Evolutionary conservation across 2,113 vertebrate genomes (phyloP).

Genomic region (Eptesicus fuscus): DNA sequence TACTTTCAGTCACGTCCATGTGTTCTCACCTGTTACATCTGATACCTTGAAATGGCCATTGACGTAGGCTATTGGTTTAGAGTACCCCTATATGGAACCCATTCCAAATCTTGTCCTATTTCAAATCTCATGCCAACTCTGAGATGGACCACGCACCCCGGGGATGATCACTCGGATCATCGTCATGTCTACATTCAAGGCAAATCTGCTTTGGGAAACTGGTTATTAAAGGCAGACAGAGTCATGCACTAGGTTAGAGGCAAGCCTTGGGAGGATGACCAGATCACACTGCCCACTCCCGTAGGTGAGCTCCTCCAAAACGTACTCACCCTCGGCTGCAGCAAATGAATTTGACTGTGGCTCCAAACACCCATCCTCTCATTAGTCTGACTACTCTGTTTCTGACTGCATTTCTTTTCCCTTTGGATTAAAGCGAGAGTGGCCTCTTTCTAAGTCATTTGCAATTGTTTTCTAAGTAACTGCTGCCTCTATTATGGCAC

Average conservation of each 20-base stretch:
- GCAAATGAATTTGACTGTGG: conserved; percentile 58
- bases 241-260: not conserved
- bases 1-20: not conserved
- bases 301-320: conserved; percentile 49
- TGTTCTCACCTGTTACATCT: not conserved
- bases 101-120: not conserved
- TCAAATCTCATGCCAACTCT: not conserved
- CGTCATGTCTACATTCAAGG: not conserved
- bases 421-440: conserved; percentile 62
- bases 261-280: not conserved
- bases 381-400: conserved; percentile 34
- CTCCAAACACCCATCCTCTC: conserved; percentile 63
- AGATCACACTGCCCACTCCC: not conserved
- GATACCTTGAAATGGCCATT: not conserved
- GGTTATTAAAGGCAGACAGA: conserved; percentile 37
- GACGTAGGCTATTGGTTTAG: not conserved
- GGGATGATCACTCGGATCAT: not conserved
- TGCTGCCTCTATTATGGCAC: conserved; percentile 72
- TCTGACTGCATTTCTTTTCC: conserved; percentile 41
- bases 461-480: conserved; percentile 71
- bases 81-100: not conserved
- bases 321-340: conserved; percentile 44
- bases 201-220: not conserved
- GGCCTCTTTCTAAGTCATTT: conserved; percentile 65
- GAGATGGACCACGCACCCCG: not conserved